Base-by-base conservation (phyloP, 2,113 vertebrate species). In the Callocephalon fimbriatum region DNA sequence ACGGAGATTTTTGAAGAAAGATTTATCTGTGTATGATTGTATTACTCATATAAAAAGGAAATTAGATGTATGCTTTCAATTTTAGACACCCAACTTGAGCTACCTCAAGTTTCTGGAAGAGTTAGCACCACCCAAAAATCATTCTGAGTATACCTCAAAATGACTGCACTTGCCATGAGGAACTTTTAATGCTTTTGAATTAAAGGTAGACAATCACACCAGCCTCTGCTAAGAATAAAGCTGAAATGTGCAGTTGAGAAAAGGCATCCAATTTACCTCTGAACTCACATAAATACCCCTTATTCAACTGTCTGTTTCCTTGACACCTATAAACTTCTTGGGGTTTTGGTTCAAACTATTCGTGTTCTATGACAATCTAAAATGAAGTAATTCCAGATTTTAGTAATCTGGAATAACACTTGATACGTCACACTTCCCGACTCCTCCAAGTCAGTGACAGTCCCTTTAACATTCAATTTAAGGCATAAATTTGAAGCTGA, bases 211-310 rank as follows among this genome's bases (percentile, higher is more conserved):
- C 31, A 61, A 25, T 35, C 3, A 8, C n/a, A 40, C 9, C 50
- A 88, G 47, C 11, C 17, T 53, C 31, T 70, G 80, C n/a, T 62
- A 91, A 48, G 42, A 86, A 44, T 35, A 86, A 88, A 95, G 42
- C 50, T 53, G 10, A 50, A 77, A 35, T 11, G 12, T 27, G 20
- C 37, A 77, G 12, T 5, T 53, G 45, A 66, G 72, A 63, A 66
- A 90, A 84, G 6, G 17, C n/a, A 84, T 32, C n/a, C 62, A 29
- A 27, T 62, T 85, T 42, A 38, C 38, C 29, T 61, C 56, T 67
- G 51, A 87, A 51, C 2, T 19, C 8, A 3, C 20, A 32, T 6
- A 88, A 91, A 58, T 16, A 20, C 2, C 7, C 32, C 6, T 67
- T 53, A n/a, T 14, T 53, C 15, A 74, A 13, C 13, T 27, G 26